Evolutionary conservation across 2,797 vertebrate genomes (phyloP).

Genomic region (Acipenser transmontanus): DNA sequence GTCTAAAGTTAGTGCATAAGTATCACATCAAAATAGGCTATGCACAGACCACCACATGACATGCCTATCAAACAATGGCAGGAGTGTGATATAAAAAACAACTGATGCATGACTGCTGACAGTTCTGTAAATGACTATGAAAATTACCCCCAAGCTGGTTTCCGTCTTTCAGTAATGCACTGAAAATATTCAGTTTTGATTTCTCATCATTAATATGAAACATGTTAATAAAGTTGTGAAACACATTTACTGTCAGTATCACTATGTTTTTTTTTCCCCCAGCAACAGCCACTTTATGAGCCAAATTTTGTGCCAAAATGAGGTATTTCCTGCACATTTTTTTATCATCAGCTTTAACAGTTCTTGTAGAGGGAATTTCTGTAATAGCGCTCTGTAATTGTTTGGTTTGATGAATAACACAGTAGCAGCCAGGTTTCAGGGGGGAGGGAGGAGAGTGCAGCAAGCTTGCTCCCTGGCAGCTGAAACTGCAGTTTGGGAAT

Average conservation of each 20-base stretch:
- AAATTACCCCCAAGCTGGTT: slow-evolving; percentile 51
- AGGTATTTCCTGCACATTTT: too few species aligned
- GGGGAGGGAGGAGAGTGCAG: too few species aligned
- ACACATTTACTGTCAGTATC: neutral
- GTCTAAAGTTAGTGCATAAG: slow-evolving; percentile 9
- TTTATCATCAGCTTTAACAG: too few species aligned
- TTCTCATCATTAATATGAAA: slow-evolving; percentile 34
- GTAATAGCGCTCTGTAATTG: too few species aligned
- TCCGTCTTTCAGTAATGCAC: slow-evolving; percentile 59
- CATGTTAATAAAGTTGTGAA: neutral
- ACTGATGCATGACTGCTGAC: slow-evolving; percentile 37
- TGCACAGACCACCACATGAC: slow-evolving; percentile 65
- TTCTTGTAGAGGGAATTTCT: too few species aligned
- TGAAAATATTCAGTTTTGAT: slow-evolving; percentile 72
- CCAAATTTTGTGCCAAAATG: too few species aligned
- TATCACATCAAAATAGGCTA: slow-evolving; percentile 29
- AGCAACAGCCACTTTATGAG: too few species aligned
- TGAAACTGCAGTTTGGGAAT: too few species aligned
- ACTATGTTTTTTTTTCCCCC: too few species aligned
- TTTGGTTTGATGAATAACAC: too few species aligned
- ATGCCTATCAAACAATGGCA: slow-evolving; percentile 73
- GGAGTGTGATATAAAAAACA: slow-evolving; percentile 48
- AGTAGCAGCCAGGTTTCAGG: too few species aligned
- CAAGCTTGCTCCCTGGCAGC: too few species aligned
- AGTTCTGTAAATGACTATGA: slow-evolving; percentile 51